Conservation (phyloP, 2,888 invertebrate species). For the Lepeophtheirus nordmannii region DNA sequence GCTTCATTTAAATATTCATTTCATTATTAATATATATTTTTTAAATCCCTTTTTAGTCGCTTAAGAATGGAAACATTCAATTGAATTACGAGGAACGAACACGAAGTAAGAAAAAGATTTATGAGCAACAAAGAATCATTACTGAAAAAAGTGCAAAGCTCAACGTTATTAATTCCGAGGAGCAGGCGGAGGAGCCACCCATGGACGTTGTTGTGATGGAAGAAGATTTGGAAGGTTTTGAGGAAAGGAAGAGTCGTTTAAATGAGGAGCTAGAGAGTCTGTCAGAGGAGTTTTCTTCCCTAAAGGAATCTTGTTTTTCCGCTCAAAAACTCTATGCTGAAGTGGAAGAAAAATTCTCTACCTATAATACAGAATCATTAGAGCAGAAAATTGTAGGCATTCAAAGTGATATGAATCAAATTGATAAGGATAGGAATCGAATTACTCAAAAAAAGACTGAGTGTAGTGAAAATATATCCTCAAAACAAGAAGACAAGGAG, state of each 20-base stretch:
- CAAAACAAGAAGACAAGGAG: background rate
- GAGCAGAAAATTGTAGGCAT: background rate
- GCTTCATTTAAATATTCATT: background rate
- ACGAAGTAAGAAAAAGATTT: background rate
- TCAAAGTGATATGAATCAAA: background rate
- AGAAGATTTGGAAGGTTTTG: background rate
- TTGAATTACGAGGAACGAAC: background rate
- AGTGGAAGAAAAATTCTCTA: background rate
- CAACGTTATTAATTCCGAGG: background rate
- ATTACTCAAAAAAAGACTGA: background rate
- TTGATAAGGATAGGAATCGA: background rate
- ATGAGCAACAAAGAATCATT: background rate
- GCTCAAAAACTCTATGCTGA: background rate
- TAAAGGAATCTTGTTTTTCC: background rate
- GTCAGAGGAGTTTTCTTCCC: background rate
- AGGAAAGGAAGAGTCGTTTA: background rate
- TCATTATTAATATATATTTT: background rate
- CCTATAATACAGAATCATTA: background rate
- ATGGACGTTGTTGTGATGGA: slow-evolving; percentile 1
- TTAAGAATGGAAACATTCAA: background rate
- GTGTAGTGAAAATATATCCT: background rate
- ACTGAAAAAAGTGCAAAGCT: background rate
- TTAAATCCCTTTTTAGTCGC: background rate
- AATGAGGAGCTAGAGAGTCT: background rate
- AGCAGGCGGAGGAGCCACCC: background rate